A percentile compares a stretch with the other conserved stretches of the same genome.
Conservation (phyloP, 2,888 invertebrate genomes). For the Tiphia femorata region DNA sequence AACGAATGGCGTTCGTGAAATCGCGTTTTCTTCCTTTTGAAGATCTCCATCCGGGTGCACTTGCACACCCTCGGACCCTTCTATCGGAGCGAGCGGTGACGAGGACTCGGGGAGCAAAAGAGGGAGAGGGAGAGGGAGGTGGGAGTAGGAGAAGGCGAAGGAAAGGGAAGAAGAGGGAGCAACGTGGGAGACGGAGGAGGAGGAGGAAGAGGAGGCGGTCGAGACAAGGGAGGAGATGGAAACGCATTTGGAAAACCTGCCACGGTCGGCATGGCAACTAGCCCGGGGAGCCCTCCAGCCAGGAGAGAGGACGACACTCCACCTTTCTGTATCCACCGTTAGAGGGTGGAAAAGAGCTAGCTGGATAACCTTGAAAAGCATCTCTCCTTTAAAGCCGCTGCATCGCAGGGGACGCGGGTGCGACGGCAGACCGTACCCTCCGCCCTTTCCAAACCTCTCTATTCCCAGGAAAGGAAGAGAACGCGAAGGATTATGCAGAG, state of each 20-base stretch:
- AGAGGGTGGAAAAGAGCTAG: slow-evolving; percentile 25
- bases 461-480: too few relatives aligned
- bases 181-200: slow-evolving; percentile 24
- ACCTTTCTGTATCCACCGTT: slow-evolving; percentile 28
- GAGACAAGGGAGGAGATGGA: slow-evolving; percentile 16
- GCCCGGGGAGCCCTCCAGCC: slow-evolving; percentile 26
- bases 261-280: slow-evolving; percentile 55
- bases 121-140: slow-evolving; percentile 10
- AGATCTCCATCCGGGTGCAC: slow-evolving; percentile 40
- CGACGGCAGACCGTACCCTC: slow-evolving; percentile 1
- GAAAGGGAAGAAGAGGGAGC: too few relatives aligned
- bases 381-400: slow-evolving; percentile 35
- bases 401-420: slow-evolving; percentile 15
- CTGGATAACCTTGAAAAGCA: slow-evolving; percentile 49
- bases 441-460: too few relatives aligned
- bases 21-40: slow-evolving; percentile 57
- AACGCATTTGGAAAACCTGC: slow-evolving; percentile 34
- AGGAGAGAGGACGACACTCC: slow-evolving; percentile 37
- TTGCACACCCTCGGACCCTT: slow-evolving; percentile 44
- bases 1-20: slow-evolving; percentile 61
- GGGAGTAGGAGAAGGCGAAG: too few relatives aligned
- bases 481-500: slow-evolving; percentile 23
- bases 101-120: not conserved
- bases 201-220: slow-evolving; percentile 12
- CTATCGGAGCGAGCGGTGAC: slow-evolving; percentile 18